Evolutionary conservation across 2,888 invertebrate genomes (phyloP), one percentile per base, ranked within the genome.

Genomic region (Rhaphigaster nebulosa): DNA sequence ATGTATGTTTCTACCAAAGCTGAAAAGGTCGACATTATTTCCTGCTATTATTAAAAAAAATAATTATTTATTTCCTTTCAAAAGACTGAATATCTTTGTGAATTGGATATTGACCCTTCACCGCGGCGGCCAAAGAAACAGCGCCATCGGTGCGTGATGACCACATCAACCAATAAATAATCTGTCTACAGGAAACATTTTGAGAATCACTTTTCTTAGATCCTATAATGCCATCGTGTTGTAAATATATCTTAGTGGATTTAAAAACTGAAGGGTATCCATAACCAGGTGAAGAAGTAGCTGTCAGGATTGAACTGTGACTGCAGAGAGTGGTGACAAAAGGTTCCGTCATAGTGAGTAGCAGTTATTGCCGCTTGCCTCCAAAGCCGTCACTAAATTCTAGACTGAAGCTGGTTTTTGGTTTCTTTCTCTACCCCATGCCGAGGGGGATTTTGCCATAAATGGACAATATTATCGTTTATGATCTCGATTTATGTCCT

Each of bases 301-400:
- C 29, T 2, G 70, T 76, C 8, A 38, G 38, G 18, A 76, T 38
- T 34, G 70, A 76, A 76, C 34, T 38, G 70, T 76, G 34, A 20
- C 70, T 8, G 26, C 2, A 15, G 29, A 23, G 20, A 38, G 70
- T 6, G 38, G 70, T 84, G 84, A 84, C 84, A 84, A 84, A 84
- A 50, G 84, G 38, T 6, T 50, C 84, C 80, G 80, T 84, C 84
- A 50, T 13, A 0, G n/a, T 84, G 84, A 41, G 84, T 38, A 41
- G 84, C 84, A 38, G 45, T 50, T 84, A 84, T 50, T 45, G 84
- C 84, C 45, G 18, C n/a, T n/a, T 1, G 84, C 26, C 45, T 26
- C 38, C 84, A 84, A 84, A 84, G 84, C 84, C 84, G 84, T 84
- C 84, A 45, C 84, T 76, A 84, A 84, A 84, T 84, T 50, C 45